Conservation (phyloP, 23 tunicate species). For the Oikopleura dioica region DNA sequence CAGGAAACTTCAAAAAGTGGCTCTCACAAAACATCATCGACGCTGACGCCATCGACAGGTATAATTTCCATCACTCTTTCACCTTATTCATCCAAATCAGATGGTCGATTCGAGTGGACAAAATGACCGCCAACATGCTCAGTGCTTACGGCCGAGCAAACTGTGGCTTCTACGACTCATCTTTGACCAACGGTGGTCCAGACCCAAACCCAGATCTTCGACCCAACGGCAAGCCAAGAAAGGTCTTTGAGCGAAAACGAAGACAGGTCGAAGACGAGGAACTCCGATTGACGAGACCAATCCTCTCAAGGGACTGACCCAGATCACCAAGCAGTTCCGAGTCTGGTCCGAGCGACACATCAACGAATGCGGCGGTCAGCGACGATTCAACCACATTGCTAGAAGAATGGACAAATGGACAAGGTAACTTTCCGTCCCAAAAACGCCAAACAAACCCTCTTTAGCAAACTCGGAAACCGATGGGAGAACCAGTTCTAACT, state of each 20-base stretch:
- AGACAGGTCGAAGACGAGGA: not conserved
- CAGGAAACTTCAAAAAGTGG: not conserved
- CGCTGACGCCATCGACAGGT: not conserved
- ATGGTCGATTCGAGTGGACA: not conserved
- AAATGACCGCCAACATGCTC: not conserved
- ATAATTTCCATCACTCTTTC: no score
- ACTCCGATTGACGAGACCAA: not conserved
- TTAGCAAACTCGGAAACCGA: no score
- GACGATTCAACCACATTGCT: not conserved
- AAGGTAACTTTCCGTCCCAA: no score
- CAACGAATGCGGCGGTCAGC: constrained; percentile 1
- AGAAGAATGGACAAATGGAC: not conserved
- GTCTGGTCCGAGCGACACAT: not conserved
- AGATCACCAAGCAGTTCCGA: not conserved
- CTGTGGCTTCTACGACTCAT: not conserved
- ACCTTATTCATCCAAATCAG: no score
- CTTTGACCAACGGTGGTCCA: not conserved
- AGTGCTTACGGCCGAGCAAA: not conserved
- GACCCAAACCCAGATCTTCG: constrained; percentile 3
- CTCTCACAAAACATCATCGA: not conserved
- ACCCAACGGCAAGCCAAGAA: constrained; percentile 3
- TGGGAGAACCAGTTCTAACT: no score
- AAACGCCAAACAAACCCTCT: no score
- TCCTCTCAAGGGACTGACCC: not conserved
- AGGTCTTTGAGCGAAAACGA: not conserved